Conservation (phyloP, 2,113 vertebrate species). For the Conger conger region DNA sequence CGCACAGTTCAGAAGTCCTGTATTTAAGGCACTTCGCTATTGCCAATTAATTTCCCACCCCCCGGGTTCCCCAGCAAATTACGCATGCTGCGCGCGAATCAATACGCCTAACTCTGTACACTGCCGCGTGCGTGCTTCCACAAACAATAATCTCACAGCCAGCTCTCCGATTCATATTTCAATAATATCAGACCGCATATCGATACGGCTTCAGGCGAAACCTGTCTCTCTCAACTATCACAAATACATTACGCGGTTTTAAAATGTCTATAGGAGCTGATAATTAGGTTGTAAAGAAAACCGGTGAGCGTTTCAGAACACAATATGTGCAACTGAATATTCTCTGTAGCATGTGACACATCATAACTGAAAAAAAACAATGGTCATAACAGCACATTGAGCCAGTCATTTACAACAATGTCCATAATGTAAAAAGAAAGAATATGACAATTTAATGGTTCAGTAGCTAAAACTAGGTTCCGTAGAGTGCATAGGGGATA, state of each 20-base stretch:
- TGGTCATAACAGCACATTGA: neutral
- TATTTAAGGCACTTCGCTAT: neutral
- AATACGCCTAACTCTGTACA: neutral
- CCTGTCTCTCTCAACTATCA: neutral
- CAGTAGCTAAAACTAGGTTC: no score
- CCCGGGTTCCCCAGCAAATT: conserved; percentile 8
- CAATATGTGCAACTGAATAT: neutral
- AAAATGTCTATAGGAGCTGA: no score
- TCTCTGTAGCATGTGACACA: neutral
- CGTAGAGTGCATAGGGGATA: no score
- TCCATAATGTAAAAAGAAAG: neutral
- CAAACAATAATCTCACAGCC: neutral
- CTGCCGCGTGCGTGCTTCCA: neutral
- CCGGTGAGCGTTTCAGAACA: no score
- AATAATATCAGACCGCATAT: neutral
- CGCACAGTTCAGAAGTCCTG: neutral
- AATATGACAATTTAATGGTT: no score
- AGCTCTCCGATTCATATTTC: neutral
- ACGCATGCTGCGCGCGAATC: neutral
- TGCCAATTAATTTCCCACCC: conserved; percentile 16
- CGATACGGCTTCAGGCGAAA: neutral
- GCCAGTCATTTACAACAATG: neutral
- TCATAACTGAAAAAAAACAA: neutral
- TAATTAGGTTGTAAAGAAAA: neutral
- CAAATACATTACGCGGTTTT: no score